A percentile compares a stretch with the other conserved stretches of the same genome.
Conservation (phyloP, 2,113 vertebrate species). For the Poeciliopsis turrubarensis region DNA sequence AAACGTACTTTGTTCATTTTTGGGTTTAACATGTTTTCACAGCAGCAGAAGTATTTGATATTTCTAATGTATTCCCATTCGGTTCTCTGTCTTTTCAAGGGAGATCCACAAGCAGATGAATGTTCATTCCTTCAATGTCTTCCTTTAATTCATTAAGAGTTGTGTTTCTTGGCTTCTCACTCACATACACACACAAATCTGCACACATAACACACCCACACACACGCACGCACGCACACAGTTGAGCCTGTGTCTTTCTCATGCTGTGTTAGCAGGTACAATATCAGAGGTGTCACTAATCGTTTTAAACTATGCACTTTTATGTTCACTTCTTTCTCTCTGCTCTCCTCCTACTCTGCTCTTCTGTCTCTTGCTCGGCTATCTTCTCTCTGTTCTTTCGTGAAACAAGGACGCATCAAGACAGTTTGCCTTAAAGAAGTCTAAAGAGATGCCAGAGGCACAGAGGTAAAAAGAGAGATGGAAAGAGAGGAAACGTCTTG, state of each 20-base stretch:
- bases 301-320: conserved; percentile 99
- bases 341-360: conserved; percentile 85
- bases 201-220: conserved; percentile 29
- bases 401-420: conserved; percentile 97
- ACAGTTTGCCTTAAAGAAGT: conserved; percentile 93
- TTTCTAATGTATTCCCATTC: background rate
- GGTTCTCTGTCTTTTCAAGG: background rate
- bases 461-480: conserved; percentile 81
- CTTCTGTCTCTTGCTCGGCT: conserved; percentile 78
- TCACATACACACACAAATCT: conserved; percentile 13
- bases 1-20: background rate
- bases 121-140: conserved; percentile 15
- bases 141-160: conserved; percentile 52
- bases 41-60: background rate
- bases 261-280: conserved; percentile 81
- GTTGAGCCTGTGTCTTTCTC: conserved; percentile 79
- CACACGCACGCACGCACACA: conserved; percentile 41
- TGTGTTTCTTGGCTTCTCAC: conserved; percentile 58
- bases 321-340: conserved; percentile 87
- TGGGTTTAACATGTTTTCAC: background rate
- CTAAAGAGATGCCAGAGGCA: conserved; percentile 89
- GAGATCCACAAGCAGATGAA: background rate
- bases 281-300: conserved; percentile 99
- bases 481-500: conserved; percentile 86
- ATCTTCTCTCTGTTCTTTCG: conserved; percentile 89